Evolutionary conservation across 2,888 invertebrate species (phyloP), one percentile per base, ranked within the genome.

Genomic region (Xylota sylvarum): DNA sequence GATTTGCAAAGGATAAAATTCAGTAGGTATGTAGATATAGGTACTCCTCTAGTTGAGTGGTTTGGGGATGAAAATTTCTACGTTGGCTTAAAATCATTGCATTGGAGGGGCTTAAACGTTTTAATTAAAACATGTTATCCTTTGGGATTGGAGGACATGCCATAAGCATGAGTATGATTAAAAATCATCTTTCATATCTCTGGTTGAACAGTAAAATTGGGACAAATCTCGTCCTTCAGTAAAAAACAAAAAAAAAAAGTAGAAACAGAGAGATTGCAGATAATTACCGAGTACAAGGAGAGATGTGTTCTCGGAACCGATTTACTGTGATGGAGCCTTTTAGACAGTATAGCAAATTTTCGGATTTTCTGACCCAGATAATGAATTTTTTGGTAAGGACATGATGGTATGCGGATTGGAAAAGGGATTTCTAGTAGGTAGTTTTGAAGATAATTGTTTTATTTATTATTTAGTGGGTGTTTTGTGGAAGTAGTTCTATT

Each of bases 81-180:
- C 55, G 60, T 23, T 50, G 32, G 19, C 43, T 73, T 60, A 50
- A 69, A 79, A 67, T 79, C 73, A 79, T 84, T 73, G 72, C 73
- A 73, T 79, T 73, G 48, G 79, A 55, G 32, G 52, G 73, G 83
- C 64, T 83, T 79, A 79, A 73, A 73, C 73, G 73, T 83, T 83
- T 83, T 83, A 83, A 84, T 84, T 84, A 84, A 84, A 84, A 79
- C 73, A 79, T 84, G 83, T 84, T 83, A 79, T 84, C 79, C 83
- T 79, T 52, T 73, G 46, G 73, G 67, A 52, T 55, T 55, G 65
- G 56, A 65, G 60, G 67, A 79, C 50, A 60, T 43, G 35, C 40
- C 60, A 60, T 78, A 64, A 78, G 72, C 72, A 72, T 50, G 52
- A 67, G 67, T 55, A 55, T 73, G 62, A 84, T 84, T 73, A 79